A percentile compares a stretch with the other conserved stretches of the same genome.
Conservation (phyloP, 2,797 vertebrate genomes). For the Tympanoctomys barrerae region DNA sequence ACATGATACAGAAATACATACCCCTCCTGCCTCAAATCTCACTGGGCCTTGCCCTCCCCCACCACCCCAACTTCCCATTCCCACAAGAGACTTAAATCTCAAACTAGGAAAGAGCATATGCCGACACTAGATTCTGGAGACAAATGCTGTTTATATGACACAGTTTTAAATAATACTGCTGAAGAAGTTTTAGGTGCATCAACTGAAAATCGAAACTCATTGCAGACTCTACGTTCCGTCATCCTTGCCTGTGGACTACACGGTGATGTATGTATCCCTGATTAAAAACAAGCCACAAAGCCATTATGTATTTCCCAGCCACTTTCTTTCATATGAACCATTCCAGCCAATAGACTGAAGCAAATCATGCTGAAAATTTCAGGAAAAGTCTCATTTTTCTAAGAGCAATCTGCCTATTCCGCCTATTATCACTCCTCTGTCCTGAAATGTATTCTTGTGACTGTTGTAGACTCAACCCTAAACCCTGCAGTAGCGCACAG, state of each 20-base stretch:
- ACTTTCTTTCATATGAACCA: neutral
- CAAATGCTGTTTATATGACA: neutral
- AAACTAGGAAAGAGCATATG: neutral
- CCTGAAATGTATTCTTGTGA: neutral
- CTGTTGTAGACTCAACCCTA: neutral
- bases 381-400: neutral
- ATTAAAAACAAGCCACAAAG: neutral
- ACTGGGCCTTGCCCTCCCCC: neutral
- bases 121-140: neutral
- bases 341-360: neutral
- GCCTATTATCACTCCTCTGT: neutral
- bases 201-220: neutral
- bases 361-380: neutral
- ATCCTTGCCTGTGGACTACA: neutral
- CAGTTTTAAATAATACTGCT: neutral
- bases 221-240: neutral
- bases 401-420: neutral
- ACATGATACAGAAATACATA: neutral
- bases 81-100: neutral
- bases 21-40: neutral
- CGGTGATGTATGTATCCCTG: neutral
- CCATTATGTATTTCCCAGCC: neutral
- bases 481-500: neutral
- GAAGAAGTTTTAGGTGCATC: neutral
- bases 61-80: rapidly evolving